Conservation (phyloP, 2,888 invertebrate genomes). For the Julus scandinavius region DNA sequence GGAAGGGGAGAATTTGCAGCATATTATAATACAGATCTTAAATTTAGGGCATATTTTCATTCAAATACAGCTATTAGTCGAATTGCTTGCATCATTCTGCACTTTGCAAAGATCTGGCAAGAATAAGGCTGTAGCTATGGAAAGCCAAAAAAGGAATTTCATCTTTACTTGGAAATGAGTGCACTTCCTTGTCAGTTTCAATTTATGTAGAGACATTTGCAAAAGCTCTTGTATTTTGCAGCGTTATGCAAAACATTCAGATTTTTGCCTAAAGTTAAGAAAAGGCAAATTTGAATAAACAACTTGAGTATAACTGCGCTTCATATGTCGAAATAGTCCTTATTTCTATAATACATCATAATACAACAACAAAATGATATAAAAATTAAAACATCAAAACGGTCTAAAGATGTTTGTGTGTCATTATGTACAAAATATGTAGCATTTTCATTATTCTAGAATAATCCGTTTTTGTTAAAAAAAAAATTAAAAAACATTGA, state of each 20-base stretch:
- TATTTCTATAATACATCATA: background rate
- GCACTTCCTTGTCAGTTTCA: constrained; percentile 40
- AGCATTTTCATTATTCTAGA: no score
- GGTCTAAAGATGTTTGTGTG: background rate
- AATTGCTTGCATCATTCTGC: constrained; percentile 40
- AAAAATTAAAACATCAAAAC: background rate
- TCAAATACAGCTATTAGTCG: constrained; percentile 31
- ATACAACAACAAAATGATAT: background rate
- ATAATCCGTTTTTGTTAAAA: no score
- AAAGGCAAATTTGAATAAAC: background rate
- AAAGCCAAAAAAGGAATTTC: constrained; percentile 36
- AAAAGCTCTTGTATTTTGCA: constrained; percentile 6
- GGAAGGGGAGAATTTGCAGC: background rate
- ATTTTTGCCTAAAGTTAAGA: background rate
- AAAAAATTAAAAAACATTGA: no score
- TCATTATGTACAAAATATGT: background rate
- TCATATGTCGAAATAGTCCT: background rate
- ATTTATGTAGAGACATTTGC: constrained; percentile 22
- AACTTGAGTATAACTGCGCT: background rate
- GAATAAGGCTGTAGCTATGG: constrained; percentile 26
- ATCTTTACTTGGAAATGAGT: constrained; percentile 41
- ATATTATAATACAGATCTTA: constrained; percentile 37
- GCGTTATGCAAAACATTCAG: background rate
- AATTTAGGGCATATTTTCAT: constrained; percentile 43
- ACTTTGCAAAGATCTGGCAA: background rate